Percentiles rank a stretch among this genome's conserved stretches.
These are phyloP conservation scores for Lycopodina hypogea DNA, from an alignment of 37 sponge, comb jelly and placozoan species.

Conservation along the genomic window DNA sequence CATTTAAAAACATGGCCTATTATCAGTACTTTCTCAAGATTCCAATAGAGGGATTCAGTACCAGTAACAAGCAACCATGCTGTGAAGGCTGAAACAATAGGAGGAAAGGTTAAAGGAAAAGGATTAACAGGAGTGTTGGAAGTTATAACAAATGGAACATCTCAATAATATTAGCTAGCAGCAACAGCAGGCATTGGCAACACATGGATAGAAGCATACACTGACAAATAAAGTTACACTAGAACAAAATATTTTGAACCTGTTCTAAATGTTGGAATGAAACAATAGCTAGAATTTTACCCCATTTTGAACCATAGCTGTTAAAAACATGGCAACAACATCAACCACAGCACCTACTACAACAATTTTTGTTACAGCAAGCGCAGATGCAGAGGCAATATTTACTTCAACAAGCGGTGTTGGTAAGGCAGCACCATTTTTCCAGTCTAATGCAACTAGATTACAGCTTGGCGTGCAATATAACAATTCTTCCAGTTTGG, in stretches of 20 bases:
- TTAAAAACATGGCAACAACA: neutral
- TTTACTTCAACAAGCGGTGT: constrained; percentile 17
- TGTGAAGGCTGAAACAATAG: neutral
- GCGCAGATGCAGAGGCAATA: constrained; percentile 24
- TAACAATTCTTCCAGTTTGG: neutral
- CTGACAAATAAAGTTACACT: neutral
- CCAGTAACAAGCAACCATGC: neutral
- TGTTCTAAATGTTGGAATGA: neutral
- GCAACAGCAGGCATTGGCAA: neutral
- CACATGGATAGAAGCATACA: neutral
- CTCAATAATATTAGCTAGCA: neutral
- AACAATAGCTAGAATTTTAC: constrained; percentile 13
- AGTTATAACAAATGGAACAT: neutral
- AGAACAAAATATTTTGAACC: neutral
- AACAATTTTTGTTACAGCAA: constrained; percentile 9
- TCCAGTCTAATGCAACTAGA: neutral
- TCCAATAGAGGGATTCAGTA: neutral
- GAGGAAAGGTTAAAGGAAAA: too few relatives aligned
- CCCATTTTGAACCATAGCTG: neutral
- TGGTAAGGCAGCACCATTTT: too few relatives aligned
- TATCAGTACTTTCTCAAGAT: neutral
- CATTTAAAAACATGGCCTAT: neutral
- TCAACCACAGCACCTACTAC: neutral
- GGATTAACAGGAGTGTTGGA: neutral
- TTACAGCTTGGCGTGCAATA: neutral